Percentiles rank a stretch among this genome's conserved stretches.
Evolutionary conservation across 1,140 invertebrate genomes (phyloP).

Genomic region (Arctopsyche grandis): DNA sequence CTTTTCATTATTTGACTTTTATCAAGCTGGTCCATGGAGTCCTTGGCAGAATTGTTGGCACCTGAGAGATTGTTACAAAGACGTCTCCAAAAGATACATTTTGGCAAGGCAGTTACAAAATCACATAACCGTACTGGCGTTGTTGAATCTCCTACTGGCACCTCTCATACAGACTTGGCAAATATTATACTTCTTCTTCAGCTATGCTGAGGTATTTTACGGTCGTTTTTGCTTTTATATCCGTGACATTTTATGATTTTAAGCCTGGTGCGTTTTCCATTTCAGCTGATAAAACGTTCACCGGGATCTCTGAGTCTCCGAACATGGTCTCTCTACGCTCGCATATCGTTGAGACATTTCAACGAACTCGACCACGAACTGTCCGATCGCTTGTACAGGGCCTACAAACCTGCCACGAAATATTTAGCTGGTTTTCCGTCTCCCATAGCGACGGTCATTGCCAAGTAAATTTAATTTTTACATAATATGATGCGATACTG

Average conservation of each 20-base stretch:
- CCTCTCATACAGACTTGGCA: slow-evolving; percentile 95
- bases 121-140: slow-evolving; percentile 80
- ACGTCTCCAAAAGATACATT: slow-evolving; percentile 80
- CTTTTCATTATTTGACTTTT: slow-evolving; percentile 45
- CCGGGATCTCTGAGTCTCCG: slow-evolving; percentile 86
- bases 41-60: slow-evolving; percentile 98
- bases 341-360: slow-evolving; percentile 92
- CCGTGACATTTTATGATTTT: not conserved
- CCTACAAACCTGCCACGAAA: slow-evolving; percentile 88
- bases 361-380: slow-evolving; percentile 98
- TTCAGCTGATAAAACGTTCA: slow-evolving; percentile 86
- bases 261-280: slow-evolving; percentile 24
- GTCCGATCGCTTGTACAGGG: slow-evolving; percentile 86
- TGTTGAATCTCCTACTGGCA: slow-evolving; percentile 85
- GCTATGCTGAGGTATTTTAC: slow-evolving; percentile 86
- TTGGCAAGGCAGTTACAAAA: slow-evolving; percentile 81
- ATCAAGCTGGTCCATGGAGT: slow-evolving; percentile 82
- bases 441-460: slow-evolving; percentile 78
- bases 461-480: slow-evolving; percentile 65
- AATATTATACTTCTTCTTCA: slow-evolving; percentile 93
- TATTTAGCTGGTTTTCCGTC: slow-evolving; percentile 93
- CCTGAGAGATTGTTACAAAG: slow-evolving; percentile 91
- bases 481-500: too few species aligned
- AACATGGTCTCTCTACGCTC: slow-evolving; percentile 91
- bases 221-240: not conserved